Conservation (phyloP, 2,888 invertebrate species). For the Nomada hirtipes region DNA sequence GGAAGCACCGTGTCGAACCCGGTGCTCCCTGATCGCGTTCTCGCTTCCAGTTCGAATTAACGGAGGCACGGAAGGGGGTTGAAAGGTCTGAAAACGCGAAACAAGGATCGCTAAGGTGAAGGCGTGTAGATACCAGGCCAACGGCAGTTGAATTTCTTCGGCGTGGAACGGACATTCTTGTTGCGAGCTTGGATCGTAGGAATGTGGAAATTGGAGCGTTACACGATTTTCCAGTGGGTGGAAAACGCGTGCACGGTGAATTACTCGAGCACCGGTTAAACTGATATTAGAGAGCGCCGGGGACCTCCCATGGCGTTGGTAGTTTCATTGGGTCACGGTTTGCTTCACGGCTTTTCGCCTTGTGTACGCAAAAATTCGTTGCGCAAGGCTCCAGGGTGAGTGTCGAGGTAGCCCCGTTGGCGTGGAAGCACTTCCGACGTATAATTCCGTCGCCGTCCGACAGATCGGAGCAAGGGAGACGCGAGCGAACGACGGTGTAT, state of each 20-base stretch:
- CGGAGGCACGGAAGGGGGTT: background rate
- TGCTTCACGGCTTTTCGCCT: background rate
- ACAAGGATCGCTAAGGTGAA: background rate
- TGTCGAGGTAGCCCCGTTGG: background rate
- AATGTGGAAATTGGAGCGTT: constrained; percentile 24
- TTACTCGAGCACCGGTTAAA: constrained; percentile 1
- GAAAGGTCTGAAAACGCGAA: background rate
- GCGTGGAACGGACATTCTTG: background rate
- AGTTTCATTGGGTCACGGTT: constrained; percentile 19
- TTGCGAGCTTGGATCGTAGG: background rate
- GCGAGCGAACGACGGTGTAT: constrained; percentile 52
- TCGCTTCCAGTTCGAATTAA: background rate
- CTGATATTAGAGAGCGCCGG: constrained; percentile 7
- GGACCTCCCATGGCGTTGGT: constrained; percentile 3
- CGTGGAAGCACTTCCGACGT: constrained; percentile 30
- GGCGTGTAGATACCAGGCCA: background rate
- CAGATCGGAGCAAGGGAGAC: constrained; percentile 29
- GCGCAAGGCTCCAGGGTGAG: constrained; percentile 7
- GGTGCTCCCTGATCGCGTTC: background rate
- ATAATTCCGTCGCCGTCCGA: constrained; percentile 49
- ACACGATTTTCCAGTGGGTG: constrained; percentile 27
- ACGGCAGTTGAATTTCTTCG: background rate
- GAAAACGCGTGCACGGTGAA: constrained; percentile 11
- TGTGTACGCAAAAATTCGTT: constrained; percentile 4
- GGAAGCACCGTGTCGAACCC: background rate